Evolutionary conservation across 2,888 invertebrate genomes (phyloP), one percentile per base, ranked within the genome.

Genomic region (Agelastica alni): DNA sequence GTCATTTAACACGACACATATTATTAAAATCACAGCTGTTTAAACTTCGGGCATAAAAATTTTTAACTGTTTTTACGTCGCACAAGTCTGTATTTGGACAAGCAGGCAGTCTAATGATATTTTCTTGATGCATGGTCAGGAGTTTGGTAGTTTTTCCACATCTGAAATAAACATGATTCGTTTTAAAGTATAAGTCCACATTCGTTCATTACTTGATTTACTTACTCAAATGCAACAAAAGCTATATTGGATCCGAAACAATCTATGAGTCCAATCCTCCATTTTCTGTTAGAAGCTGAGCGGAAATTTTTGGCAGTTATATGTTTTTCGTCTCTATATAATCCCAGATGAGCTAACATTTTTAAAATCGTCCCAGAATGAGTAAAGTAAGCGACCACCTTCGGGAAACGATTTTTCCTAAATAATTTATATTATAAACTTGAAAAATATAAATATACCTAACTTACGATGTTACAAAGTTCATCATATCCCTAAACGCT

Each of bases 291-390:
- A 9, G 53, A 47, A 58, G 65, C 67, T 43, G 71, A 71, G 28
- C 71, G 68, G 18, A 80, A 78, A 71, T 75, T 76, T 54, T 82
- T 76, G 30, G 85, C 83, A n/a, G 76, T 81, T 37, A 92, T 77
- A 18, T 80, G 82, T 2, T 75, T 58, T 0, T 79, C 69, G 41
- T 92, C 90, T 70, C 83, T 85, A 65, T 87, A 91, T 5, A 93
- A 77, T 9, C 87, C 86, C 59, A 93, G 73, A 65, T 88, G 84
- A 0, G 89, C 82, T 39, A 91, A 69, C 45, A 91, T 73, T 77
- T 93, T 93, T 20, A 93, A 76, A 34, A 93, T 70, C 0, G 91
- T 86, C 2, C 93, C 93, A 1, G 92, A 92, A 76, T 93, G 93
- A 0, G 90, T 85, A 70, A 93, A 93, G 66, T 91, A 86, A 60